These are phyloP conservation scores for Halcyon senegalensis DNA, from an alignment of 2,113 vertebrate species.

Conservation along the genomic window DNA sequence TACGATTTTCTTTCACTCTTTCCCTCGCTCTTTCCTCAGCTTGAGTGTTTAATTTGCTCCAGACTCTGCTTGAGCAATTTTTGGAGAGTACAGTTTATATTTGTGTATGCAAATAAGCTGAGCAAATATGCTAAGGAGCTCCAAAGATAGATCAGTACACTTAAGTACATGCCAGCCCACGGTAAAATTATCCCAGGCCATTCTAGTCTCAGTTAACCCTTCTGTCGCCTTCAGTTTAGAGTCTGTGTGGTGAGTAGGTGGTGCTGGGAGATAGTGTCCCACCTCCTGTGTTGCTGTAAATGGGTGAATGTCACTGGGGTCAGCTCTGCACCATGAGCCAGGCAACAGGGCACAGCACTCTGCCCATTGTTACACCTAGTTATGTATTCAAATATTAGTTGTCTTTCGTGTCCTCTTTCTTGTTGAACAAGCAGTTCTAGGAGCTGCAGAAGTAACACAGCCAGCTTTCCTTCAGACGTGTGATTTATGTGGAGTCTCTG, in stretches of 20 bases:
- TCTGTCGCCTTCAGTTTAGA: background rate
- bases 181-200: background rate
- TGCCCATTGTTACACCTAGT: fast-evolving
- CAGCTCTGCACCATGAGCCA: fast-evolving
- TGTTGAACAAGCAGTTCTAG: background rate
- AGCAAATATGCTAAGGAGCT: conserved; percentile 54
- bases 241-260: background rate
- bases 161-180: conserved; percentile 5
- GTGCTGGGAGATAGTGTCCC: background rate
- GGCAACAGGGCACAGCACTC: background rate
- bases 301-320: fast-evolving
- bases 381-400: background rate
- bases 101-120: conserved; percentile 58
- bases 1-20: background rate
- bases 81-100: conserved; percentile 54
- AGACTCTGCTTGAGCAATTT: conserved; percentile 57
- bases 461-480: background rate
- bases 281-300: fast-evolving
- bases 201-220: conserved; percentile 1
- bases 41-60: conserved; percentile 59
- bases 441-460: background rate
- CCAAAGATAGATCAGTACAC: conserved; percentile 54
- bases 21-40: background rate
- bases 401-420: background rate
- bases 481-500: background rate